Base-by-base conservation (phyloP, 2,113 vertebrate species). In the Diadophis punctatus region DNA sequence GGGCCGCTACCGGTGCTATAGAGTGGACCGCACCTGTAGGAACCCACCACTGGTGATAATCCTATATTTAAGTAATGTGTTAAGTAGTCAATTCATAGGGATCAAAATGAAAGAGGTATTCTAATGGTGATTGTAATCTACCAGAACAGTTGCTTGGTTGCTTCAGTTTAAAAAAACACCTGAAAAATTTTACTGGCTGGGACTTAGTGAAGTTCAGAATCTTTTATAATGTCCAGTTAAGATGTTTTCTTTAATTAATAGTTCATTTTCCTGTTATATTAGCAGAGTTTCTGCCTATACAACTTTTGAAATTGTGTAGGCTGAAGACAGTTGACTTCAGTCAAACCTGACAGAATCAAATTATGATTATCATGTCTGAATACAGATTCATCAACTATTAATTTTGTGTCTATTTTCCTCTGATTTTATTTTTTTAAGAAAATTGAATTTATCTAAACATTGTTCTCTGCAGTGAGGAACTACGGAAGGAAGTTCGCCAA, bases 401-500 rank as follows among this genome's bases (percentile, higher is more conserved):
- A 91, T 14, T 91, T 96, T 34, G 86, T 91, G 86, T 93, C 88
- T 93, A 1, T 92, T 97, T 39, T 94, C 90, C 96, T 49, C 86
- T 96, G 60, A 95, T 55, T 95, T 93, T 94, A 90, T 91, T 93
- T 92, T 55, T 92, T n/a, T 16, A 53, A 92, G 43, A 92, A 90
- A 95, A 92, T 91, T 94, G 90, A 93, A 93, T 58, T 95, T 18
- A 90, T 39, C 22, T 94, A 93, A 96, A 94, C 96, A 80, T 93
- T 96, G 91, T 94, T 96, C 68, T 94, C n/a, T 95, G 2, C 96
- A 99, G 99, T 90, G 98, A 99, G 93, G 99, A 99, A 93, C 97
- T 99, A 60, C 98, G 98, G 56, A 99, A 98, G 97, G 99, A 99
- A 97, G 98, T 95, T 0, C 98, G 99, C 16, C 99, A 99, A 93